These are phyloP conservation scores for Babylonia areolata DNA, from an alignment of 1,140 invertebrate species.

Conservation along the genomic window DNA sequence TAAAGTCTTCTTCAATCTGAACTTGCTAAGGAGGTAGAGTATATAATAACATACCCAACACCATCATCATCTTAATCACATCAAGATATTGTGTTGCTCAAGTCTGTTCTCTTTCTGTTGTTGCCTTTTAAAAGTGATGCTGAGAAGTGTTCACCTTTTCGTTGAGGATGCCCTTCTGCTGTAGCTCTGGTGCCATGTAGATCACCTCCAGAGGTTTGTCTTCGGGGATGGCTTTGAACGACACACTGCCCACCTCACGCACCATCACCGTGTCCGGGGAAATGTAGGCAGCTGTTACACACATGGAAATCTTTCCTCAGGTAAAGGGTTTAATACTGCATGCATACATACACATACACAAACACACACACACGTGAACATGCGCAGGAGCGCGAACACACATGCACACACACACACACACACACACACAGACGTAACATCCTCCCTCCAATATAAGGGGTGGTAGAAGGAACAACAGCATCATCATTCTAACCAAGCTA, in stretches of 20 bases:
- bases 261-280: conserved; percentile 68
- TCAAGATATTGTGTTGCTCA: too few species aligned
- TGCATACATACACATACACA: neutral
- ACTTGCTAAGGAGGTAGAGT: too few species aligned
- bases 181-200: conserved; percentile 72
- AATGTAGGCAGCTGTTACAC: conserved; percentile 65
- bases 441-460: too few species aligned
- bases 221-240: conserved; percentile 65
- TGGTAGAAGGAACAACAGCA: too few species aligned
- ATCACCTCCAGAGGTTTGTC: conserved; percentile 68
- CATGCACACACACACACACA: neutral
- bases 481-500: too few species aligned
- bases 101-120: too few species aligned
- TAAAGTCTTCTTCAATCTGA: too few species aligned
- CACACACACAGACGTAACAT: too few species aligned
- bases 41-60: too few species aligned
- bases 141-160: conserved; percentile 73
- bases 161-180: conserved; percentile 66
- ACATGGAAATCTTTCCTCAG: neutral
- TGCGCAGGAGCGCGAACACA: too few species aligned
- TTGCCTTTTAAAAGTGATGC: too few species aligned
- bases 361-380: neutral
- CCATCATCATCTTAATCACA: too few species aligned
- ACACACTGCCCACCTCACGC: conserved; percentile 60
- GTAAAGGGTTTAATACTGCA: neutral